These are phyloP conservation scores for Bergia puertoricense DNA, from an alignment of 92 coral and sea anemone genomes.

Conservation along the genomic window DNA sequence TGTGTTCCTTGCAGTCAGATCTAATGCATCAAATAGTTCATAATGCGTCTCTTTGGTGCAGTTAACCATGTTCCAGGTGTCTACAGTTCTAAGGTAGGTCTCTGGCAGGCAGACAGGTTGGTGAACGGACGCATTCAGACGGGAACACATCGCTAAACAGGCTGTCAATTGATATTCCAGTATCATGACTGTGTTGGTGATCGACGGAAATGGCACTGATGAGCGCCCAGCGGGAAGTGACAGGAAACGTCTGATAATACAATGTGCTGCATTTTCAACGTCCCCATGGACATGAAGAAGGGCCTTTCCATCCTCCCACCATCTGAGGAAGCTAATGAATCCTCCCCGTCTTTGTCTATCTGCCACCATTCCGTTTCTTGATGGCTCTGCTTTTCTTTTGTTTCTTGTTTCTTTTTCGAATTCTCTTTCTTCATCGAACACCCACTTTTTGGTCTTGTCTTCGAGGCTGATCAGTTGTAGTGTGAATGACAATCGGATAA, in stretches of 20 bases:
- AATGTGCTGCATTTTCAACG: constrained; percentile 58
- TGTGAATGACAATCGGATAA: constrained; percentile 67
- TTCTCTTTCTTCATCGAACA: constrained; percentile 62
- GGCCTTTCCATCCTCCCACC: constrained; percentile 73
- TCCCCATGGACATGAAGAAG: constrained; percentile 57
- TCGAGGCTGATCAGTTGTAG: constrained; percentile 59
- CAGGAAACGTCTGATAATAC: constrained; percentile 66
- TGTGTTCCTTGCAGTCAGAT: constrained; percentile 16
- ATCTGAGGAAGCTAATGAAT: constrained; percentile 63
- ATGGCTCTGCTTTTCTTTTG: background rate
- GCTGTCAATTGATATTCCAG: constrained; percentile 73
- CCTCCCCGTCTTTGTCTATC: constrained; percentile 32
- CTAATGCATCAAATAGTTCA: constrained; percentile 56
- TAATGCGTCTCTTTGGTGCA: constrained; percentile 35
- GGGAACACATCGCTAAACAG: constrained; percentile 63
- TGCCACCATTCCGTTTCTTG: constrained; percentile 63
- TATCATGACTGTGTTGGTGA: constrained; percentile 71
- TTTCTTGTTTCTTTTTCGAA: constrained; percentile 40
- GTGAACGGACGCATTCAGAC: constrained; percentile 33
- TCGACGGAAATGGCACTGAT: constrained; percentile 63
- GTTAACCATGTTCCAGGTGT: constrained; percentile 58
- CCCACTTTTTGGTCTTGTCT: constrained; percentile 40
- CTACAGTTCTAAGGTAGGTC: constrained; percentile 63
- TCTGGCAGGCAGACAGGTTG: constrained; percentile 61
- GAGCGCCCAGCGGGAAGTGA: constrained; percentile 60